A percentile compares a stretch with the other conserved stretches of the same genome.
phyloP scores from a whole-genome alignment of 2,113 vertebrate species.

The Coptodon bakossiorum region DNA sequence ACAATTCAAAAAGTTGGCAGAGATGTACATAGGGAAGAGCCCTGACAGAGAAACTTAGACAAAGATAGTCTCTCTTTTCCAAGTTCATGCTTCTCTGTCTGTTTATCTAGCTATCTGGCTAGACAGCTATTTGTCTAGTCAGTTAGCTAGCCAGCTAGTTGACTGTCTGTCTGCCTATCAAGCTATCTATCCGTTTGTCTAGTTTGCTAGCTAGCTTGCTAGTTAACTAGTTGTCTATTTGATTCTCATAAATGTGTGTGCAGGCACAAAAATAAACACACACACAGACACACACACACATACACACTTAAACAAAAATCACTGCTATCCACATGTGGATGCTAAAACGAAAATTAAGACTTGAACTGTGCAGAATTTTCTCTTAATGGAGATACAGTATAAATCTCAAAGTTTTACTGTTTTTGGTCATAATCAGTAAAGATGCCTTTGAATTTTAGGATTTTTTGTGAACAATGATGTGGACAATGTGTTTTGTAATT shows the following conservation, averaged over 20 bases:
- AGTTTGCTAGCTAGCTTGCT: slow-evolving; percentile 51
- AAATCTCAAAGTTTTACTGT: slow-evolving; percentile 53
- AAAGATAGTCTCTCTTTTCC: neutral
- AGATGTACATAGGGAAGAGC: slow-evolving; percentile 94
- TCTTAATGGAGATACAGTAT: slow-evolving; percentile 18
- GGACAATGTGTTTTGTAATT: slow-evolving; percentile 79
- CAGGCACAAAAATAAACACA: neutral
- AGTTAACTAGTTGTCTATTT: slow-evolving; percentile 43
- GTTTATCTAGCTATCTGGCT: slow-evolving; percentile 24
- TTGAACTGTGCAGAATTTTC: slow-evolving; percentile 19
- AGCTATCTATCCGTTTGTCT: slow-evolving; percentile 50
- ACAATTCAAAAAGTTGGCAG: slow-evolving; percentile 92
- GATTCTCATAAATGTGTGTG: slow-evolving; percentile 1
- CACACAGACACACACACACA: neutral
- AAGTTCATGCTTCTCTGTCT: slow-evolving; percentile 18
- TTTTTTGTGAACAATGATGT: slow-evolving; percentile 76
- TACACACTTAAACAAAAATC: neutral
- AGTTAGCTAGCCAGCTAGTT: slow-evolving; percentile 21
- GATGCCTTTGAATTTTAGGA: slow-evolving; percentile 78
- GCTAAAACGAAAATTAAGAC: slow-evolving; percentile 15
- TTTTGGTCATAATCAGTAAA: slow-evolving; percentile 72
- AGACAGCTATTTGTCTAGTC: slow-evolving; percentile 22
- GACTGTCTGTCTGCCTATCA: slow-evolving; percentile 37
- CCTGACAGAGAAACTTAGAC: slow-evolving; percentile 86
- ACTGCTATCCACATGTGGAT: neutral